Evolutionary conservation across 2,113 vertebrate genomes (phyloP).

Genomic region (Sander lucioperca): DNA sequence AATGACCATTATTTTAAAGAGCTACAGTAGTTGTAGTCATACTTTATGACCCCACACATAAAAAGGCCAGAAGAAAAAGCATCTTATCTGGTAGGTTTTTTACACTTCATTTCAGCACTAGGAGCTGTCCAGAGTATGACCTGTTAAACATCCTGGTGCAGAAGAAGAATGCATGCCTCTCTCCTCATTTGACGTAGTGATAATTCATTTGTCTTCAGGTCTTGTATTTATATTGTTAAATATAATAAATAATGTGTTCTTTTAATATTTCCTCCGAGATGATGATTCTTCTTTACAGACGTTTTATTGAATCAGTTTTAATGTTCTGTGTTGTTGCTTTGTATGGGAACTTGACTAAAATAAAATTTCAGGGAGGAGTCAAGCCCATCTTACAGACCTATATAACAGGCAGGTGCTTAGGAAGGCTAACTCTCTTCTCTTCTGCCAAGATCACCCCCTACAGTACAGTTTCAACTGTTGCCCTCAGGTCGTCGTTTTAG

Average conservation of each 20-base stretch:
- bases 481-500: not conserved
- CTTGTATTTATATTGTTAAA: not conserved
- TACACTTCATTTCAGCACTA: constrained; percentile 22
- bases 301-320: not conserved
- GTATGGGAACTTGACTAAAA: not conserved
- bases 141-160: not conserved
- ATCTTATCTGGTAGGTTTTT: not conserved
- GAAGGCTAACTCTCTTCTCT: not conserved
- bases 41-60: not conserved
- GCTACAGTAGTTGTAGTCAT: not conserved
- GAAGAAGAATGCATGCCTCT: not conserved
- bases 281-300: too few species aligned
- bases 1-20: not conserved
- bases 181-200: not conserved
- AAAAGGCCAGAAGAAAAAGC: too few species aligned
- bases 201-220: not conserved
- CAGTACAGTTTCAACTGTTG: not conserved
- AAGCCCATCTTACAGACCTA: not conserved
- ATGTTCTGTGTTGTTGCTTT: not conserved
- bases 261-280: too few species aligned
- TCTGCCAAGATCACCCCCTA: not conserved
- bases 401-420: not conserved
- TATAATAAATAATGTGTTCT: not conserved
- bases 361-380: not conserved
- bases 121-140: constrained; percentile 31